Base-by-base conservation (phyloP, 2,888 invertebrate genomes). In the Rhyacophila evoluta region DNA sequence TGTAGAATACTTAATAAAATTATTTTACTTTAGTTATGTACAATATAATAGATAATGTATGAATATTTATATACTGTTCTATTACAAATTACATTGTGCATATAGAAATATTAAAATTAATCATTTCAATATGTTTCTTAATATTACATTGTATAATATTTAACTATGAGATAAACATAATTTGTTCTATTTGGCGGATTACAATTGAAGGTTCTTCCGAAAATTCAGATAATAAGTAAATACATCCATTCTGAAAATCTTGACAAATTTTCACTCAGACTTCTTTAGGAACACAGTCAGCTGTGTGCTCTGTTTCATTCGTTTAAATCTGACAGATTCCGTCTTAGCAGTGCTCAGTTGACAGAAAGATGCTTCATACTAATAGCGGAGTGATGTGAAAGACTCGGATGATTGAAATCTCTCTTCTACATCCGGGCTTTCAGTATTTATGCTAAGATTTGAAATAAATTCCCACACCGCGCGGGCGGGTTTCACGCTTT, bases 331-430 rank as follows among this genome's bases (percentile, higher is more conserved):
- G 55, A 55, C 25, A 55, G 55, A 55, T 55, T 25, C 8, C 25
- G 15, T 55, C 55, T 12, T 55, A 55, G 15, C 25, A 55, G 19
- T 55, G 19, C 55, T 55, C 25, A 55, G 25, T 55, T 55, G 55
- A 55, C 55, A 55, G 55, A 55, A 55, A 55, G 55, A 55, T 55
- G 55, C 25, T 55, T 55, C 55, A 55, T 55, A 25, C 55, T 25
- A 55, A 55, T 55, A 55, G 25, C 25, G 19, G 12, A 4, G 55
- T 55, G 55, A 55, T 55, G 55, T 55, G 55, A 55, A 19, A 55
- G 55, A 55, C 55, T 55, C 25, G 25, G 8, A 55, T 55, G 55
- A 55, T 55, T 55, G 55, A 55, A 55, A 55, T 55, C 55, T 55
- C 55, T 55, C 55, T 19, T 10, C 25, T 55, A 19, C 19, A 19